These are phyloP conservation scores for Ceyx cyanopectus DNA, from an alignment of 2,113 vertebrate species.

Conservation along the genomic window DNA sequence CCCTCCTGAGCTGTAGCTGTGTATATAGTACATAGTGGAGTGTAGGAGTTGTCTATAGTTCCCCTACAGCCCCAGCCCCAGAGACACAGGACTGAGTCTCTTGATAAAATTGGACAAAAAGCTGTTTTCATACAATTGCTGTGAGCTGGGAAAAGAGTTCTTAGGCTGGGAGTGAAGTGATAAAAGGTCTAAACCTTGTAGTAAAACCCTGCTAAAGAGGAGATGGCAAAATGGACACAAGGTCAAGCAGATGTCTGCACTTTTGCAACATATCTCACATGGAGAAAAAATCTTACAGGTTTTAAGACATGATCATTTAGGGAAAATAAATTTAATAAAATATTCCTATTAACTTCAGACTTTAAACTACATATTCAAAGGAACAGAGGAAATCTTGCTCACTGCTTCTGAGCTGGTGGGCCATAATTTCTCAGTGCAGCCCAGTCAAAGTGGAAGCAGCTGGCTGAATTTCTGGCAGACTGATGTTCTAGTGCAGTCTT, in stretches of 20 bases:
- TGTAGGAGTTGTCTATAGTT: not conserved
- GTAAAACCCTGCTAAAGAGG: not conserved
- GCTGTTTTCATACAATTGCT: not conserved
- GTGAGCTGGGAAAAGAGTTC: not conserved
- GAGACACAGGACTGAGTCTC: not conserved
- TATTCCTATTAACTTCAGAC: not conserved
- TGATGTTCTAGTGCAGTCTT: not conserved
- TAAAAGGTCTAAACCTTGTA: slow-evolving; percentile 12
- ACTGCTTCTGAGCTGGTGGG: not conserved
- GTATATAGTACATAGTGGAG: not conserved
- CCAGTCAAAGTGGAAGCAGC: not conserved
- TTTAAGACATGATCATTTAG: not conserved
- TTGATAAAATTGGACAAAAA: not conserved
- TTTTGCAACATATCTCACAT: not conserved
- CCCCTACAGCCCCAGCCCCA: not conserved
- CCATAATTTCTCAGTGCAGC: not conserved
- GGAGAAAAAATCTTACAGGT: not conserved
- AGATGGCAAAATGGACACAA: not conserved
- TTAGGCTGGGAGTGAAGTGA: not conserved
- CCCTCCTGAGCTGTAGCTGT: not conserved
- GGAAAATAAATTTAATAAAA: not conserved
- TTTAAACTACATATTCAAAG: not conserved
- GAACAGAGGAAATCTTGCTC: not conserved
- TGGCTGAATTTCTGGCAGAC: not conserved
- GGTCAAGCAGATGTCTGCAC: not conserved